Evolutionary conservation across 2,113 vertebrate species (phyloP), one percentile per base, ranked within the genome.

Genomic region (Recurvirostra avosetta): DNA sequence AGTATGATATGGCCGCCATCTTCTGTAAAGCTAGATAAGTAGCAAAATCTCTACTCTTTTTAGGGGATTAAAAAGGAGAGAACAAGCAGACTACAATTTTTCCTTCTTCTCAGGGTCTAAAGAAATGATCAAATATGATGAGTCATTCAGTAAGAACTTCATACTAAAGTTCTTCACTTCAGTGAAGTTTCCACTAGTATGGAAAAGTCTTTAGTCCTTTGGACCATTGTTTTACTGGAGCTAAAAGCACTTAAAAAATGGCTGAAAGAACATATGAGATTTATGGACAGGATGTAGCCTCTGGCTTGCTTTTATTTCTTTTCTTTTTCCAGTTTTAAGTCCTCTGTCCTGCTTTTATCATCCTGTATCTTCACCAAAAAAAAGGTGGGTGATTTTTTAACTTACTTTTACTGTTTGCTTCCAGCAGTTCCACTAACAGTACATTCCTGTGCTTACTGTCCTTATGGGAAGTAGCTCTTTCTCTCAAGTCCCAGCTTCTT

Each of bases 61-160:
- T 36, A 84, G 11, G 15, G 29, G 18, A 65, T 65, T 78, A 61
- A 61, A 76, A 80, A 67, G 32, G 43, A 71, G 14, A 78, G 20
- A 77, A 74, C 63, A 81, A 67, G 38, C 43, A 91, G 55, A 84
- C 50, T 77, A 16, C 18, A 27, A 0, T 45, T 95, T 74, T 81
- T 63, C 14, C 59, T 89, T 77, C 20, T 21, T 83, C 45, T n/a
- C 8, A 1, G 34, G 34, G n/a, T 73, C 75, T 70, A 80, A 75
- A 71, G 45, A 92, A 75, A 90, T 67, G 36, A 38, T 86, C 72
- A 81, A 70, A 77, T 76, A 66, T 16, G 43, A 62, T 77, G 74
- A 92, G 32, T 84, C 72, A 84, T 15, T 89, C 41, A 63, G n/a
- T 36, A 92, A 94, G 56, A 92, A 92, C 61, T 86, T 91, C n/a